A percentile compares a stretch with the other conserved stretches of the same genome.
These are phyloP conservation scores for Linhomoeus sp. DNA, from an alignment of 2,888 invertebrate species.

Conservation along the genomic window DNA sequence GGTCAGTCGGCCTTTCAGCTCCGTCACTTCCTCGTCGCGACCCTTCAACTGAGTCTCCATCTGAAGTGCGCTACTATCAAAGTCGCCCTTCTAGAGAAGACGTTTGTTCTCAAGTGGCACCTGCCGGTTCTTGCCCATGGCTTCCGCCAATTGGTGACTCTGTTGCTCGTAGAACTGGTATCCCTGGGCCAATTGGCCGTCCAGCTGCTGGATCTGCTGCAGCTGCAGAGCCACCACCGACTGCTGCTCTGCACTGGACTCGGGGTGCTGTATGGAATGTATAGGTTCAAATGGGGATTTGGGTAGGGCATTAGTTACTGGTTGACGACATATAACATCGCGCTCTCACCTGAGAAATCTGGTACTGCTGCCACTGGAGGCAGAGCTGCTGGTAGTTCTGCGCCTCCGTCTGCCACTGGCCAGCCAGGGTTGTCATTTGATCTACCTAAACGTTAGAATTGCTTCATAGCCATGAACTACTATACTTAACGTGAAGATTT, in stretches of 20 bases:
- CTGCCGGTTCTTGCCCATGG: slow-evolving; percentile 12
- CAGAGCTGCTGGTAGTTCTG: slow-evolving; percentile 19
- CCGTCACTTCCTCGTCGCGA: too few species aligned
- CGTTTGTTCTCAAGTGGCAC: too few species aligned
- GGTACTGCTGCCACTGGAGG: slow-evolving; percentile 22
- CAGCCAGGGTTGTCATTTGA: slow-evolving; percentile 8
- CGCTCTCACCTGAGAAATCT: slow-evolving; percentile 13
- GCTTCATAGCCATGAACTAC: too few species aligned
- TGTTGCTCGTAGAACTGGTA: slow-evolving; percentile 25
- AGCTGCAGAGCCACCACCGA: slow-evolving; percentile 9
- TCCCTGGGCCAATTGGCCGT: slow-evolving; percentile 20
- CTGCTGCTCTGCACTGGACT: slow-evolving; percentile 11
- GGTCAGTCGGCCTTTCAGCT: too few species aligned
- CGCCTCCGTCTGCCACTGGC: slow-evolving; percentile 20
- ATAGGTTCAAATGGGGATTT: too few species aligned
- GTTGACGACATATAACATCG: background rate
- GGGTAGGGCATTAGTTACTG: too few species aligned
- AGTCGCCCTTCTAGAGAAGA: too few species aligned
- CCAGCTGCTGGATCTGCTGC: slow-evolving; percentile 14
- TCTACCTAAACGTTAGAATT: slow-evolving; percentile 1
- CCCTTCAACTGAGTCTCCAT: too few species aligned
- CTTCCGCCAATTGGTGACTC: slow-evolving; percentile 13
- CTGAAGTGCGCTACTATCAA: too few species aligned
- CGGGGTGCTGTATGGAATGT: slow-evolving; percentile 1
- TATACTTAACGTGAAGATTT: too few species aligned